These are phyloP conservation scores for Silurus aristotelis DNA, from an alignment of 2,797 vertebrate species.

Conservation along the genomic window DNA sequence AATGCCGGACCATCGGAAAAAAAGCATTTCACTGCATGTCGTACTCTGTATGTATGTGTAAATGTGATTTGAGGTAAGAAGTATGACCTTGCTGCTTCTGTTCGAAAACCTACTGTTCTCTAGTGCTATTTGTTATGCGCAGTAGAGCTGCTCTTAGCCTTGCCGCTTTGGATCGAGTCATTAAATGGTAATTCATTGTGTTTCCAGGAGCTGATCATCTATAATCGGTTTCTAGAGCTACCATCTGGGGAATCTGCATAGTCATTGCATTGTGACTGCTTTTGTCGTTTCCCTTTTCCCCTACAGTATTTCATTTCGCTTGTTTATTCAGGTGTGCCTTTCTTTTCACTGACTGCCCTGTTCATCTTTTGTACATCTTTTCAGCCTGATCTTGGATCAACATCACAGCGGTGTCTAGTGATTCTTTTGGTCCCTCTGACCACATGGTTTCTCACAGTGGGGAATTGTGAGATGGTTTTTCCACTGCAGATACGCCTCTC, in stretches of 20 bases:
- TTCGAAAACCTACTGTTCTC: neutral
- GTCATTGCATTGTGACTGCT: neutral
- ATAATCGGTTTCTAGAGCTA: neutral
- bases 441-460: neutral
- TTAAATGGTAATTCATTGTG: neutral
- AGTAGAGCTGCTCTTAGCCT: neutral
- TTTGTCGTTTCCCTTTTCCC: slow-evolving; percentile 11
- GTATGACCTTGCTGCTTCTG: neutral
- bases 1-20: too few species aligned
- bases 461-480: too few species aligned
- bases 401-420: slow-evolving; percentile 1
- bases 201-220: neutral
- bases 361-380: neutral
- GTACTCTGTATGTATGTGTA: too few species aligned
- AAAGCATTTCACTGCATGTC: too few species aligned
- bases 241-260: neutral
- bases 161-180: neutral
- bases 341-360: slow-evolving; percentile 2
- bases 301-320: slow-evolving; percentile 28
- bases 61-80: neutral
- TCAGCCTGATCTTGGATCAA: slow-evolving; percentile 13
- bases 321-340: slow-evolving; percentile 52
- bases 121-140: neutral
- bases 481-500: neutral
- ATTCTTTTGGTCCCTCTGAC: neutral